phyloP scores from a whole-genome alignment of 2,888 invertebrate genomes.

The Epiblema foenella region DNA sequence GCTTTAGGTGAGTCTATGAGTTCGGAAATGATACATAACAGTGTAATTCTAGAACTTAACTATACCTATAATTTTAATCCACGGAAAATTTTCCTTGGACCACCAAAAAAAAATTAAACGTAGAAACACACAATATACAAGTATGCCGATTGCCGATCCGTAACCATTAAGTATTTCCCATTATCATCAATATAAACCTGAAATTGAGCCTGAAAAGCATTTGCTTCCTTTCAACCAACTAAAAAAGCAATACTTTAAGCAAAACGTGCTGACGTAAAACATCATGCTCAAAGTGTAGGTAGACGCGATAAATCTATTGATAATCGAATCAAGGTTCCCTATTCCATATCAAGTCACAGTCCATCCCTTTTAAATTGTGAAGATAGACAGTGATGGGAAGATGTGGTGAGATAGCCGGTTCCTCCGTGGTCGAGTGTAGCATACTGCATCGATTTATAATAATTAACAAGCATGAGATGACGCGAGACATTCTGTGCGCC shows the following conservation, averaged over 20 bases:
- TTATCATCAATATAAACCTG: no score
- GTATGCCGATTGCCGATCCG: no score
- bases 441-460: constrained; percentile 72
- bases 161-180: no score
- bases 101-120: no score
- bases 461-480: constrained; percentile 74
- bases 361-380: constrained; percentile 7
- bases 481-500: constrained; percentile 62
- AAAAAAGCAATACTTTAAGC: constrained; percentile 32
- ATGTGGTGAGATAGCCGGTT: constrained; percentile 2
- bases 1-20: no score
- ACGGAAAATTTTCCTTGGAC: no score
- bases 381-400: constrained; percentile 10
- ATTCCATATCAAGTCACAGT: constrained; percentile 2
- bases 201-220: no score
- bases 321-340: constrained; percentile 67
- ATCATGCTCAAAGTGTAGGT: constrained; percentile 39
- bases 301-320: constrained; percentile 74
- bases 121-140: no score
- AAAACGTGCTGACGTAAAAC: constrained; percentile 38
- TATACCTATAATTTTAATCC: no score
- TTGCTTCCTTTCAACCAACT: no score
- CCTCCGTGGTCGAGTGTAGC: constrained; percentile 39
- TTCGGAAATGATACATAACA: no score
- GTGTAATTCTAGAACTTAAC: no score